Evolutionary conservation across 2,797 vertebrate genomes (phyloP).

Genomic region (Tragelaphus eurycerus): DNA sequence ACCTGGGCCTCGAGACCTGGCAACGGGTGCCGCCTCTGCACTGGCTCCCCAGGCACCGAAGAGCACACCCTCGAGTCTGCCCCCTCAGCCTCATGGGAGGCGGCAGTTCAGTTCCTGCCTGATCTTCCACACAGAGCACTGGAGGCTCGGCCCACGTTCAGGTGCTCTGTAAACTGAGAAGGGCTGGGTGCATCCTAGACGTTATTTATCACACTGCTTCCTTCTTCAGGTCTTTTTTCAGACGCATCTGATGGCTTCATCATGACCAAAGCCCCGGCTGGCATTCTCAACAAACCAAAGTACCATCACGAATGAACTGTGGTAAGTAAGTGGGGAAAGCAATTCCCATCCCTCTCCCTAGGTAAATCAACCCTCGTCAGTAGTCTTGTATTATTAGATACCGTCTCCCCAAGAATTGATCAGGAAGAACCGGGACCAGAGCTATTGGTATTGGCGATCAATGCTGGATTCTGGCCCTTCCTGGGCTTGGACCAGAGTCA

Average conservation of each 20-base stretch:
- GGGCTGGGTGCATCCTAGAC: background rate
- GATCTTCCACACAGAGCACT: rapidly evolving
- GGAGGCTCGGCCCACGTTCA: rapidly evolving
- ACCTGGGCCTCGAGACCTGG: background rate
- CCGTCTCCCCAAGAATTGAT: background rate
- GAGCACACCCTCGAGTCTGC: background rate
- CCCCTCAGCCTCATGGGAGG: rapidly evolving
- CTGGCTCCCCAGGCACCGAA: rapidly evolving
- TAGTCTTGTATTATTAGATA: background rate
- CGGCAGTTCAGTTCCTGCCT: rapidly evolving
- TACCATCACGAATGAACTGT: background rate
- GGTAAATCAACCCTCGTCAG: background rate
- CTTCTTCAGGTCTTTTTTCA: background rate
- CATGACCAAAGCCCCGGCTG: background rate
- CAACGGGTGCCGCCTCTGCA: rapidly evolving
- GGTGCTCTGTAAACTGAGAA: background rate
- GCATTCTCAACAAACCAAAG: background rate
- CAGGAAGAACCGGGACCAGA: rapidly evolving
- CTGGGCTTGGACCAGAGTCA: background rate
- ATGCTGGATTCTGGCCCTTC: background rate
- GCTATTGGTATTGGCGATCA: background rate
- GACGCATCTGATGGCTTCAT: rapidly evolving
- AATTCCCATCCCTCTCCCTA: background rate
- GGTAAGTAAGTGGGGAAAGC: background rate
- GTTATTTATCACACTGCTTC: background rate